Percentiles rank a stretch among this genome's conserved stretches.
phyloP scores from a whole-genome alignment of 2,797 vertebrate species.

The Brachyalestes nurse region DNA sequence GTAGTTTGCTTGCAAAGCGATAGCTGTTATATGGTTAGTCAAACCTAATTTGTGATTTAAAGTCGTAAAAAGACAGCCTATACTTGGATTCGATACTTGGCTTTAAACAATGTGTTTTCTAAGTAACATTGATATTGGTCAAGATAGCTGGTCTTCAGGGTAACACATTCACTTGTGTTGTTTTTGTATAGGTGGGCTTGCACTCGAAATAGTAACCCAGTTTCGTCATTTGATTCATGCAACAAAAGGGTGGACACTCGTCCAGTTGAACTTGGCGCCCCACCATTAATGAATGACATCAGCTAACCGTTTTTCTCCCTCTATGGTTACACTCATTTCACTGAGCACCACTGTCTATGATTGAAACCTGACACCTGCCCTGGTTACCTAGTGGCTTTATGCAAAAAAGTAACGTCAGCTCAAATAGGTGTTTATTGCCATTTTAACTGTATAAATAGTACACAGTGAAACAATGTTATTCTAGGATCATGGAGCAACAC shows the following conservation, averaged over 20 bases:
- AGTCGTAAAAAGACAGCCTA: neutral
- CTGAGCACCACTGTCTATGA: constrained; percentile 1
- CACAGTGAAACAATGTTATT: no score
- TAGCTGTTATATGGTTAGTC: neutral
- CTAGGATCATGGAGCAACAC: no score
- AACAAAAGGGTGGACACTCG: neutral
- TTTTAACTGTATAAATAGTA: neutral
- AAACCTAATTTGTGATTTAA: neutral
- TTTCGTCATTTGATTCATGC: neutral
- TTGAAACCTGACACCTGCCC: neutral
- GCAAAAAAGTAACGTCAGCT: neutral
- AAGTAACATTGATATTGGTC: neutral
- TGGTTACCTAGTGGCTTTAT: neutral
- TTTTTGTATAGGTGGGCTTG: neutral
- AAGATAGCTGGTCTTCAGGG: no score
- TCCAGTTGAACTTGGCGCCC: constrained; percentile 15
- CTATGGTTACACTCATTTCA: constrained; percentile 12
- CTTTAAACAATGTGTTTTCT: neutral
- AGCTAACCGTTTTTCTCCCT: constrained; percentile 4
- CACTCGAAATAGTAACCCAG: neutral
- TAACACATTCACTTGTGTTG: no score
- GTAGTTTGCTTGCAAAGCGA: neutral
- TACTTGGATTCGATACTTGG: neutral
- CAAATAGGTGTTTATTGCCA: no score
- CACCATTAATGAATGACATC: constrained; percentile 29